These are phyloP conservation scores for Lates calcarifer DNA, from an alignment of 2,113 vertebrate genomes.

Conservation along the genomic window DNA sequence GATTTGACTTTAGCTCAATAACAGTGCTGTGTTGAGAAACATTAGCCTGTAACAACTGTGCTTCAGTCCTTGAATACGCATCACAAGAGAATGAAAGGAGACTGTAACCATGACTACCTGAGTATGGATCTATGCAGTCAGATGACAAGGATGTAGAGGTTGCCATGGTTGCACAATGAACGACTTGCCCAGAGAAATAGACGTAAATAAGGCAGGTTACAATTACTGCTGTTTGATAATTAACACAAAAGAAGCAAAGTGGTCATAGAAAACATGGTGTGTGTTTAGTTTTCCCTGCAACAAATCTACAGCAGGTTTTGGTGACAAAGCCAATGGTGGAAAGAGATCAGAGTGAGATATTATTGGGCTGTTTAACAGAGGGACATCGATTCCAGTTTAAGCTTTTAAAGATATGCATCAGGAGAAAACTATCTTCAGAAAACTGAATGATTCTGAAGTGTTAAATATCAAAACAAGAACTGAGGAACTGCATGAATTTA, in stretches of 20 bases:
- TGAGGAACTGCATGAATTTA: background rate
- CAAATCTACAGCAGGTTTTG: background rate
- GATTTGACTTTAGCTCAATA: background rate
- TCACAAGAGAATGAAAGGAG: constrained; percentile 63
- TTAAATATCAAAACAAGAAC: background rate
- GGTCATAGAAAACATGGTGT: constrained; percentile 3
- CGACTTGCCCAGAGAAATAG: constrained; percentile 44
- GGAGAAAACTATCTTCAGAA: background rate
- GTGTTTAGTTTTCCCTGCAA: background rate
- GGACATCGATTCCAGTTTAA: background rate
- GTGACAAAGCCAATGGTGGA: background rate
- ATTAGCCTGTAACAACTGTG: constrained; percentile 23
- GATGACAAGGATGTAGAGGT: constrained; percentile 64
- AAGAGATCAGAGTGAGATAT: background rate
- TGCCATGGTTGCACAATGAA: constrained; percentile 74
- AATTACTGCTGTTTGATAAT: constrained; percentile 27
- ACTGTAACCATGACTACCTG: constrained; percentile 79
- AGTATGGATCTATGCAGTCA: constrained; percentile 63
- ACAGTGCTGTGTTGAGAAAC: background rate
- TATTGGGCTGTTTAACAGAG: background rate
- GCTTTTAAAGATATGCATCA: background rate
- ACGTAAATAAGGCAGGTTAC: constrained; percentile 37
- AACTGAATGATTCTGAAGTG: background rate
- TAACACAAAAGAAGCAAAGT: constrained; percentile 10
- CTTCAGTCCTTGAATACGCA: constrained; percentile 41